A percentile compares a stretch with the other conserved stretches of the same genome.
phyloP scores from a whole-genome alignment of 2,888 invertebrate species.

The Drosophila mettleri region DNA sequence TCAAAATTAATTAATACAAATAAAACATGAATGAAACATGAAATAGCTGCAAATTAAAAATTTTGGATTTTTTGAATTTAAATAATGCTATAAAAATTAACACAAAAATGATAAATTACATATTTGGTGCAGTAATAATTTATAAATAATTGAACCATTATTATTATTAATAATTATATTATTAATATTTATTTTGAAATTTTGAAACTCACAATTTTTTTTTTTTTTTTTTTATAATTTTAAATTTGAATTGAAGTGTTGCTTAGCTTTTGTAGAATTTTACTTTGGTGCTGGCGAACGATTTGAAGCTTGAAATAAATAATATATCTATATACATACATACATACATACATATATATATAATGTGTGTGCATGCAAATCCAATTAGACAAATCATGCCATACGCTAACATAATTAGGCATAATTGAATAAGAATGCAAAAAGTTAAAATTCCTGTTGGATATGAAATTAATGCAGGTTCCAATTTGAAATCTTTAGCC shows the following conservation, averaged over 20 bases:
- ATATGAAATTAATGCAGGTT: neutral
- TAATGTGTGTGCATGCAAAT: neutral
- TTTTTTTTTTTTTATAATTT: neutral
- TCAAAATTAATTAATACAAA: neutral
- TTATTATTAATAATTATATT: neutral
- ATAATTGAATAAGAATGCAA: neutral
- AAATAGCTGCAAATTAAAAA: neutral
- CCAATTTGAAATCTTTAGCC: neutral
- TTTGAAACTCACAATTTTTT: slow-evolving; percentile 33
- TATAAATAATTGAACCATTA: neutral
- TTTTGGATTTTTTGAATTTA: neutral
- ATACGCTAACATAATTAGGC: neutral
- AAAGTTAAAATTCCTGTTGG: neutral
- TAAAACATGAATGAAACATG: neutral
- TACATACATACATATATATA: neutral
- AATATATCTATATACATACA: neutral
- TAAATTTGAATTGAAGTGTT: slow-evolving; percentile 1
- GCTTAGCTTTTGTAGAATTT: slow-evolving; percentile 70
- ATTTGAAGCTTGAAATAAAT: slow-evolving; percentile 61
- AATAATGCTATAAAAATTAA: too few species aligned
- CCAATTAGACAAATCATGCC: neutral
- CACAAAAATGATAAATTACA: neutral
- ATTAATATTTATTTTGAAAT: neutral
- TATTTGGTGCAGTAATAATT: neutral
- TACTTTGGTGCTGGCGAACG: slow-evolving; percentile 75